Evolutionary conservation across 2,113 vertebrate species (phyloP), one percentile per base, ranked within the genome.

Genomic region (Phasianus colchicus): DNA sequence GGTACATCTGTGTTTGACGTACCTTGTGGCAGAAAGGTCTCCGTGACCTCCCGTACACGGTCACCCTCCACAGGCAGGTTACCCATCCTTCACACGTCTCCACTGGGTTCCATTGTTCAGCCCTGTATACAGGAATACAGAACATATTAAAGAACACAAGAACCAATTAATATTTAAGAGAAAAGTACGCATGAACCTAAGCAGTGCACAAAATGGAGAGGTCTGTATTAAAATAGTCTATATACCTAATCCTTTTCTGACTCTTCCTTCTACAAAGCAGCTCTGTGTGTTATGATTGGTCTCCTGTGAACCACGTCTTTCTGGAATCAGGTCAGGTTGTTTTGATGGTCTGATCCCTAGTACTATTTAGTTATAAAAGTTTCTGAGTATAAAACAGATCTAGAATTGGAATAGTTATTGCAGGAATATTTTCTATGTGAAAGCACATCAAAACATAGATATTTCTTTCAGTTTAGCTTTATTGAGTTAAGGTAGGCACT

Each of bases 401-500:
- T 87, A 60, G 32, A 45, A 63, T 80, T 66, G 87, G 36, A 90
- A 8, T 64, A 77, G 69, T 71, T 95, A 78, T 27, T 14, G 1
- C 58, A 66, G 89, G 64, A 94, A 36, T 32, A 34, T 24, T 69
- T 60, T 6, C 12, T 67, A 13, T 36, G 13, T 69, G 70, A 40
- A 38, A 63, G 60, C 2, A 2, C 61, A 40, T 52, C 34, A 13
- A 40, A 79, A 78, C 55, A 4, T 38, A 43, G 77, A 87, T 78
- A 25, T 22, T 79, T 19, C 11, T 74, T 88, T 47, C 18, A 57
- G 82, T 24, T 73, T 14, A 80, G 76, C 36, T 52, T 10, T 10
- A 1, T 0, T 63, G 86, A 65, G 47, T 69, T 38, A 78, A 96
- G 90, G 93, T 86, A 89, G 80, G 77, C 32, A 20, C 73, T 94